These are phyloP conservation scores for Diprion similis DNA, from an alignment of 1,140 invertebrate species.

Conservation along the genomic window DNA sequence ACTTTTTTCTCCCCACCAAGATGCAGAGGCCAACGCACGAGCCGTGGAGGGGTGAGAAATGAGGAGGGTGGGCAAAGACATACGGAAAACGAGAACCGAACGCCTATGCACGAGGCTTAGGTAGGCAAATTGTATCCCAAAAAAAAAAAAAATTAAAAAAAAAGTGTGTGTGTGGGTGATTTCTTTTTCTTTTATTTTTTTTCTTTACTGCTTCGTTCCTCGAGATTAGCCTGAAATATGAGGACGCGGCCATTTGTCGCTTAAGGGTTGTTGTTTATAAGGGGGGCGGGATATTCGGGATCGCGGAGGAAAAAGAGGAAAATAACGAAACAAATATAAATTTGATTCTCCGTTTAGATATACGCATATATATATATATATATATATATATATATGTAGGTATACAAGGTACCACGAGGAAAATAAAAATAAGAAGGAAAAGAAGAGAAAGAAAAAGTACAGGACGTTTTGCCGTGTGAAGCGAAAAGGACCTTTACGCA, in stretches of 20 bases:
- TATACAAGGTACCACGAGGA: no score
- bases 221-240: neutral
- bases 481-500: no score
- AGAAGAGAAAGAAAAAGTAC: neutral
- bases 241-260: no score
- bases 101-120: neutral
- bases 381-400: no score
- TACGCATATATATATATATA: no score
- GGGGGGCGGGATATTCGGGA: neutral
- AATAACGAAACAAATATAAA: slow-evolving; percentile 1
- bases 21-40: no score
- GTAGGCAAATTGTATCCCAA: neutral
- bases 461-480: neutral
- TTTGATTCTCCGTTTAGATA: neutral
- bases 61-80: no score
- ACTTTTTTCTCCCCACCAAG: no score
- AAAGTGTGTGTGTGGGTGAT: neutral
- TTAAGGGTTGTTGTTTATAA: no score
- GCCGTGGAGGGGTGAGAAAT: no score
- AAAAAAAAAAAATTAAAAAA: slow-evolving; percentile 10
- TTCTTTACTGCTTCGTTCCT: neutral
- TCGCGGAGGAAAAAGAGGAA: neutral
- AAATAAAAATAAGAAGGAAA: neutral
- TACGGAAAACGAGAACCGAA: no score
- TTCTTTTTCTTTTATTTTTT: neutral